Conservation (phyloP, 2,888 invertebrate genomes). For the Aproaerema taeniolella region DNA sequence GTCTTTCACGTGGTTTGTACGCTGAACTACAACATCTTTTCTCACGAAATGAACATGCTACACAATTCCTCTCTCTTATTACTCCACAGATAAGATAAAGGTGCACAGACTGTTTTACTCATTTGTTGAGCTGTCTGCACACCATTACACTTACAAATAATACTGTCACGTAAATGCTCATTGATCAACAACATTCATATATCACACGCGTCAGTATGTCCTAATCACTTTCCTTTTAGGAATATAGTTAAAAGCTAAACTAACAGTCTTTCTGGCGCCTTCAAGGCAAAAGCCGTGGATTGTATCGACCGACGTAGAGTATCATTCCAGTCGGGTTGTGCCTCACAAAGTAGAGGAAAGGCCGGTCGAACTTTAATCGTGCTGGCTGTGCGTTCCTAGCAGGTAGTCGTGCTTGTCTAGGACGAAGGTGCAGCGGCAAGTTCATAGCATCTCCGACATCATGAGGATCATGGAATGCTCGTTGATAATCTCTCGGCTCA, state of each 20-base stretch:
- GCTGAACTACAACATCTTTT: too few species aligned
- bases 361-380: conserved; percentile 89
- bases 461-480: conserved; percentile 83
- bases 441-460: conserved; percentile 69
- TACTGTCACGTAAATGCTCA: conserved; percentile 74
- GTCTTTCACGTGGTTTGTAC: too few species aligned
- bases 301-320: conserved; percentile 91
- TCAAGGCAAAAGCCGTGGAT: conserved; percentile 88
- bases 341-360: conserved; percentile 91
- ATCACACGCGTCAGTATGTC: conserved; percentile 63
- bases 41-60: too few species aligned
- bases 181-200: conserved; percentile 46
- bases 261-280: conserved; percentile 65
- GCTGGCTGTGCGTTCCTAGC: conserved; percentile 80
- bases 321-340: conserved; percentile 96
- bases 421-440: conserved; percentile 82
- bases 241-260: conserved; percentile 60
- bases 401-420: conserved; percentile 83
- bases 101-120: conserved; percentile 8
- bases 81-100: conserved; percentile 6
- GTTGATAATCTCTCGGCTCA: conserved; percentile 80
- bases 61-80: too few species aligned
- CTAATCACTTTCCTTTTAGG: conserved; percentile 71
- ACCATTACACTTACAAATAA: conserved; percentile 57
- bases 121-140: conserved; percentile 37